Conservation (phyloP, 2,797 vertebrate species). For the Ptychadena robeensis region DNA sequence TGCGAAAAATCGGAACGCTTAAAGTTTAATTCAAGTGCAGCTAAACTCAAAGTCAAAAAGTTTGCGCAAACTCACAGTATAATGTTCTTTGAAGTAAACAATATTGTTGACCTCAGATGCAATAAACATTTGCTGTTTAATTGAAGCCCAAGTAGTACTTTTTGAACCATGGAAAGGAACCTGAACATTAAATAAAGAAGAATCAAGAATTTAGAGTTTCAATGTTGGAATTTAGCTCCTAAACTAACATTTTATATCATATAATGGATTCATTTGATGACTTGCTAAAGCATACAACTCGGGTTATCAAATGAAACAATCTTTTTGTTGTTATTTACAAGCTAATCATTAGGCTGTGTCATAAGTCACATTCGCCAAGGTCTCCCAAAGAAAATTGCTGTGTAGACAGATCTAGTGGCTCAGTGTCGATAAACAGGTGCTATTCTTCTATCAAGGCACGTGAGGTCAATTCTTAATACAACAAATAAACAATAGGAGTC, state of each 20-base stretch:
- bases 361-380: background rate
- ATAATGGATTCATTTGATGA: background rate
- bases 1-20: too few species aligned
- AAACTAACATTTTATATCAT: background rate
- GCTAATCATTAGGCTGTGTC: background rate
- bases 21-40: too few species aligned
- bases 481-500: constrained; percentile 72
- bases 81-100: too few species aligned
- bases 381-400: constrained; percentile 6
- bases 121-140: too few species aligned
- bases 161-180: background rate
- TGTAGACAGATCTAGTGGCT: constrained; percentile 53
- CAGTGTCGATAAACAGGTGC: constrained; percentile 74
- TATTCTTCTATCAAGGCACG: constrained; percentile 67
- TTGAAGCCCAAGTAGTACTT: too few species aligned
- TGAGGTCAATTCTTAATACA: constrained; percentile 74
- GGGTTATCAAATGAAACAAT: background rate
- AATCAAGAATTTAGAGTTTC: background rate
- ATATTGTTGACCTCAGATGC: too few species aligned
- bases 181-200: background rate
- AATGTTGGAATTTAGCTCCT: too few species aligned
- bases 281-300: background rate
- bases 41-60: too few species aligned
- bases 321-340: background rate
- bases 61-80: too few species aligned